Evolutionary conservation across 2,888 invertebrate species (phyloP), one percentile per base, ranked within the genome.

Genomic region (Dryomyza anilis): DNA sequence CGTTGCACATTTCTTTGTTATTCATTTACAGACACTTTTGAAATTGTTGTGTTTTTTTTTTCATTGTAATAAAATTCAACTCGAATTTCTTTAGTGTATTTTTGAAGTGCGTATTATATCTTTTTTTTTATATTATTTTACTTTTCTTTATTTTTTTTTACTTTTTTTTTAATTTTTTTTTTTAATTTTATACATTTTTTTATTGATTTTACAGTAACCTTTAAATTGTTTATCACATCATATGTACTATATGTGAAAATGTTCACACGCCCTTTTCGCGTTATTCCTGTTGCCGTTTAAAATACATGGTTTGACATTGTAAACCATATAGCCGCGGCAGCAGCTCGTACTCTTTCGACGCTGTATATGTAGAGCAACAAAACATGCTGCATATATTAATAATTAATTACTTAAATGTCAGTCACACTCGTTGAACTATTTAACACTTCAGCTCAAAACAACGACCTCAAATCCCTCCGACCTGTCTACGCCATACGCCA

Each of bases 121-220:
- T 33, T 12, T 33, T 12, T 12, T 12, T 33, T 12, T 33, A 6
- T 33, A 33, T 33, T 39, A 39, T 39, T n/a, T 39, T 39, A 39
- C 39, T 39, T 39, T 39, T 39, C 12, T 39, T 39, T 39, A 39
- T 39, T 39, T 39, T 39, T n/a, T n/a, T 7, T 3, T 39, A 39
- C n/a, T 39, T 36, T 48, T 23, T 59, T 59, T 59, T 33, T 29
- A 30, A 45, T 46, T 46, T 43, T 59, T 59, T 21, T 46, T 36
- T 46, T 50, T 36, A 36, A 21, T 59, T n/a, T n/a, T n/a, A n/a
- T n/a, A n/a, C n/a, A n/a, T n/a, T n/a, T n/a, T n/a, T n/a, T n/a
- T n/a, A n/a, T n/a, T n/a, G n/a, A n/a, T n/a, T n/a, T n/a, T n/a
- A n/a, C n/a, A n/a, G n/a, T n/a, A n/a, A n/a, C n/a, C n/a, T n/a